Evolutionary conservation across 2,113 vertebrate species (phyloP).

Genomic region (Brevimyrus niger): DNA sequence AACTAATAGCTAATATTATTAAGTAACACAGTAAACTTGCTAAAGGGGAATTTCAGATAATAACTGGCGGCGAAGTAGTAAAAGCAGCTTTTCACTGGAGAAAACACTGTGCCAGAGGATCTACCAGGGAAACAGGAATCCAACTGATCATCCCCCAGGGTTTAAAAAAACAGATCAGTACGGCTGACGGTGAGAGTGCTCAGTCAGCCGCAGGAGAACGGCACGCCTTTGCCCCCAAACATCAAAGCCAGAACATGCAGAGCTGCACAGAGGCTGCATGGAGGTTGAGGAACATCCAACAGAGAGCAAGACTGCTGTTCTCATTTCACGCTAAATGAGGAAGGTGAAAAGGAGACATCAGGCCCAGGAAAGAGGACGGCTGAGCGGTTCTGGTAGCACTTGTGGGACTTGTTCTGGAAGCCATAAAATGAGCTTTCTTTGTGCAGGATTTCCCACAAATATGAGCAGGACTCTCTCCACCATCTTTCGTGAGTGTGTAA

Average conservation of each 20-base stretch:
- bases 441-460: not conserved
- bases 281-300: not conserved
- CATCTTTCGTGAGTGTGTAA: not conserved
- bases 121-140: not conserved
- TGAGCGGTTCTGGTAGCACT: not conserved
- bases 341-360: not conserved
- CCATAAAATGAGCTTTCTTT: not conserved
- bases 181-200: not conserved
- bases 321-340: not conserved
- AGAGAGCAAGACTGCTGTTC: not conserved
- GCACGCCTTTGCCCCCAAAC: not conserved
- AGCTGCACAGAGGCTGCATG: not conserved
- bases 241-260: not conserved
- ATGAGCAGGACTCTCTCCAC: not conserved
- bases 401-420: not conserved
- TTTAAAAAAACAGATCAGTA: not conserved
- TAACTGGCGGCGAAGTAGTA: not conserved
- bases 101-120: not conserved
- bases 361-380: not conserved
- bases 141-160: not conserved
- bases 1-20: not conserved
- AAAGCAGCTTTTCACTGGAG: not conserved
- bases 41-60: not conserved
- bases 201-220: not conserved
- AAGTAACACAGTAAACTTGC: not conserved